phyloP scores from a whole-genome alignment of 2,113 vertebrate genomes.

The Psittacula cyanocephala region DNA sequence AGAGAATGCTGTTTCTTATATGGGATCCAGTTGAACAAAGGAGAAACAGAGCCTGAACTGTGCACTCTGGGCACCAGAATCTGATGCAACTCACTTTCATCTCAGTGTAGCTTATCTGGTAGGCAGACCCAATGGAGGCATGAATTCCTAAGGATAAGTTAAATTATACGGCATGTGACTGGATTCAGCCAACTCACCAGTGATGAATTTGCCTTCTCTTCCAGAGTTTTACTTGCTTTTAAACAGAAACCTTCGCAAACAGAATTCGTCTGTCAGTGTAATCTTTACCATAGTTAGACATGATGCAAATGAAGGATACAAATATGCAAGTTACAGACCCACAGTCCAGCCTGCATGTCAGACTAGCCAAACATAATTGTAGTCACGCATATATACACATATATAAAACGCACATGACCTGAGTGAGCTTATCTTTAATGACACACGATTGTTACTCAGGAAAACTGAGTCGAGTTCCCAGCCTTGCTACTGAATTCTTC shows the following conservation, averaged over 20 bases:
- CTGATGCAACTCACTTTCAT: constrained; percentile 59
- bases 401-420: neutral
- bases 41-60: constrained; percentile 20
- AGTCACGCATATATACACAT: neutral
- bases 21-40: constrained; percentile 45
- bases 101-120: constrained; percentile 52
- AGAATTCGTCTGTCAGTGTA: neutral
- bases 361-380: neutral
- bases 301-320: neutral
- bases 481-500: neutral
- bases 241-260: constrained; percentile 14
- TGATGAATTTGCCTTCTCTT: constrained; percentile 45
- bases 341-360: neutral
- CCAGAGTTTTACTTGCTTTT: constrained; percentile 51
- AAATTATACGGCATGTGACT: constrained; percentile 57
- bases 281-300: constrained; percentile 45
- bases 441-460: neutral
- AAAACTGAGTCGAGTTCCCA: neutral
- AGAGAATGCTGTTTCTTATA: neutral
- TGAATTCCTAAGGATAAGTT: constrained; percentile 71
- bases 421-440: neutral
- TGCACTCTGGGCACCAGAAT: constrained; percentile 39
- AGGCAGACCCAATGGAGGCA: constrained; percentile 66
- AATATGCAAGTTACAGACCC: neutral
- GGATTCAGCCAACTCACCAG: constrained; percentile 62